Evolutionary conservation across 2,797 vertebrate genomes (phyloP), one percentile per base, ranked within the genome.

Genomic region (Poeciliopsis turneri): DNA sequence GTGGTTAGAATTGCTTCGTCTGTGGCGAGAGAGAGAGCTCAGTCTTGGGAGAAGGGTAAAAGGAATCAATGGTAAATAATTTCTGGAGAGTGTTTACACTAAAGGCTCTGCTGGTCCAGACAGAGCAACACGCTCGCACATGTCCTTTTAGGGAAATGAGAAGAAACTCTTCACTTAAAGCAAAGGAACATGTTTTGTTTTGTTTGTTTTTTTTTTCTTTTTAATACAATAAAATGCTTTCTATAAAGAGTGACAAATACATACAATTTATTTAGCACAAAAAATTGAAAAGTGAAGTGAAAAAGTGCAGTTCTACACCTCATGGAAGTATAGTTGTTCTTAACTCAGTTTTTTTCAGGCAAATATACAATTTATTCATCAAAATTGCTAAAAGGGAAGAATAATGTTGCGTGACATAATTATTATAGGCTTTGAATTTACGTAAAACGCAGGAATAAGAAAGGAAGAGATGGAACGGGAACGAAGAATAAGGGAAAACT

Each of bases 101-200:
- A 45, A 83, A 77, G 86, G 79, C 68, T 51, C 66, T 71, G 72
- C 84, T 73, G 18, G 68, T 86, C 80, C 90, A 92, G 86, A 90
- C 82, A 70, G 36, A 73, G 84, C 47, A 72, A 82, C 84, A 82
- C 78, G 46, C 81, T 71, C 84, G 80, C 78, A 74, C 74, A 81
- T 94, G 84, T 84, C 95, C 94, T 92, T 95, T 95, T 95, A 95
- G 93, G 94, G 87, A 82, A 93, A 81, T 71, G 53, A 77, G 72
- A 12, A 36, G 74, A 68, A 78, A 53, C 39, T 33, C 53, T 10
- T 81, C 72, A 43, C 66, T 64, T 28, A 45, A 70, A 43, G 77
- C 72, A 28, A 78, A 70, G 72, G 79, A 78, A 74, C 66, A 77
- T 57, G 66, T 79, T 66, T 55, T 10, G 15, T 49, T 49, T 15